phyloP scores from a whole-genome alignment of 1,140 invertebrate genomes.

The Acyrthosiphon pisum region DNA sequence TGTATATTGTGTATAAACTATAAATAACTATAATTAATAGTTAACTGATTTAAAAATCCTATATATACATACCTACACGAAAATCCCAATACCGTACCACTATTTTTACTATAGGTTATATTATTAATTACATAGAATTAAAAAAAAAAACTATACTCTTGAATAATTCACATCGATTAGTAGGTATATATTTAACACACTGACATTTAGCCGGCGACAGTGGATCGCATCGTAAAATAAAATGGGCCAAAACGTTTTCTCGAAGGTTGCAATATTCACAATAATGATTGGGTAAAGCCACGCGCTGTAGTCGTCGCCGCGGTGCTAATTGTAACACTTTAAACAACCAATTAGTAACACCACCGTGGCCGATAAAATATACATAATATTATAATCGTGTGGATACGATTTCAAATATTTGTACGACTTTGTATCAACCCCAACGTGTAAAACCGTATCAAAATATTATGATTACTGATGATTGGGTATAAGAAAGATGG shows the following conservation, averaged over 20 bases:
- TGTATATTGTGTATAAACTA: too few species aligned
- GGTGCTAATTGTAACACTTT: slow-evolving; percentile 47
- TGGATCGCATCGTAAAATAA: neutral
- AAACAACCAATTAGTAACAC: slow-evolving; percentile 48
- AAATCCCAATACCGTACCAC: neutral
- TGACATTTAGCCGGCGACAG: neutral
- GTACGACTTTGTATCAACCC: neutral
- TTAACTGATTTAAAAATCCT: too few species aligned
- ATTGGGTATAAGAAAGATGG: neutral
- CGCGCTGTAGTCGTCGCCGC: neutral
- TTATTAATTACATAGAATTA: neutral
- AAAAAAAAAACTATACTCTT: neutral
- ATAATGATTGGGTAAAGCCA: neutral
- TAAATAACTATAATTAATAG: too few species aligned
- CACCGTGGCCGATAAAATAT: neutral
- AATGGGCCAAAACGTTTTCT: slow-evolving; percentile 28
- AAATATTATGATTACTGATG: neutral
- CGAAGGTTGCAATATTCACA: neutral
- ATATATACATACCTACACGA: too few species aligned
- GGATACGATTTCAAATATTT: neutral
- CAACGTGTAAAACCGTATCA: neutral
- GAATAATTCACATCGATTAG: neutral
- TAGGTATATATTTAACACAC: neutral
- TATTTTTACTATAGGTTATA: neutral
- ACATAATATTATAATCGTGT: neutral